These are phyloP conservation scores for Acholoe squamosa DNA, from an alignment of 2,888 invertebrate species.

Conservation along the genomic window DNA sequence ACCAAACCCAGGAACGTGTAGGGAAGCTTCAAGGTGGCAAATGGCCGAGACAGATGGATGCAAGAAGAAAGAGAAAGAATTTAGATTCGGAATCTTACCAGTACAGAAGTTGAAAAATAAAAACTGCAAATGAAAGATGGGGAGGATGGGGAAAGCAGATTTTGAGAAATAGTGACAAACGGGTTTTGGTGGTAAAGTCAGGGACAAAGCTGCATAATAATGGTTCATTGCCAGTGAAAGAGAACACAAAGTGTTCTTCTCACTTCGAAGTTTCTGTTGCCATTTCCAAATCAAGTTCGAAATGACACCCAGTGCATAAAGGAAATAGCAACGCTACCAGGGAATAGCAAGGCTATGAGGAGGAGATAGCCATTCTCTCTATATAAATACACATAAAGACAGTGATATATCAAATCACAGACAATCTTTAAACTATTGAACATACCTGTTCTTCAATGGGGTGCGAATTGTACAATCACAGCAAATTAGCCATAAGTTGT, in stretches of 20 bases:
- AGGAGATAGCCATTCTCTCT: constrained; percentile 24
- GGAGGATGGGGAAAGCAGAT: neutral
- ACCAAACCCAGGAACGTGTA: neutral
- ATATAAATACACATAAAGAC: neutral
- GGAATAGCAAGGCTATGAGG: constrained; percentile 33
- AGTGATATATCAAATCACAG: constrained; percentile 14
- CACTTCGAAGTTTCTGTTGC: constrained; percentile 21
- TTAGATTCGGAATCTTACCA: no score
- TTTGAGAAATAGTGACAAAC: neutral
- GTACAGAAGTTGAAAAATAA: neutral
- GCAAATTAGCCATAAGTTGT: constrained; percentile 56
- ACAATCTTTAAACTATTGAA: neutral
- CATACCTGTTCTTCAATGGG: constrained; percentile 44
- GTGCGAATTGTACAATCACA: constrained; percentile 55
- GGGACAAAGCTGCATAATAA: neutral
- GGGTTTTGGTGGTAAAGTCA: neutral
- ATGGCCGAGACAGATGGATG: no score
- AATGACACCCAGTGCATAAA: constrained; percentile 57
- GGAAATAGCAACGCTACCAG: constrained; percentile 41
- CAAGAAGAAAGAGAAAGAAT: no score
- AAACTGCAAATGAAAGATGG: neutral
- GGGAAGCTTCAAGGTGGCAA: no score
- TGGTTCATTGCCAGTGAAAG: constrained; percentile 31
- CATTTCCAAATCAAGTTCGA: constrained; percentile 56
- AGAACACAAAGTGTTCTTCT: constrained; percentile 21